Base-by-base conservation (phyloP, 2,888 invertebrate species). In the Iphiclides podalirius region DNA sequence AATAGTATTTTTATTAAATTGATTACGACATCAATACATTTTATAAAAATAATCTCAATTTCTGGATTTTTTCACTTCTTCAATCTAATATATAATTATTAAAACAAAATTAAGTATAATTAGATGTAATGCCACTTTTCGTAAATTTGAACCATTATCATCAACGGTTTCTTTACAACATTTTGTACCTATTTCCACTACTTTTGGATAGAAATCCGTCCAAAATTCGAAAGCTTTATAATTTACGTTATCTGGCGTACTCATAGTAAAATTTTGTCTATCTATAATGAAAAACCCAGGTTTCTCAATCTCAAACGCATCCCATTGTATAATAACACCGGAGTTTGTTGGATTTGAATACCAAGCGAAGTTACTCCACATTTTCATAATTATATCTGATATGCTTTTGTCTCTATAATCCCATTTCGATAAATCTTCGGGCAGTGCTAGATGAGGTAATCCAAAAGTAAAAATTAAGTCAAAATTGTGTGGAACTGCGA, bases 391-490 rank as follows among this genome's bases (percentile, higher is more conserved):
- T 9, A 93, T 92, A 61, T 95, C 95, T 0, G 95, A 90, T 62
- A 94, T 92, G 64, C 93, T 92, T 68, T 94, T 95, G 72, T 96
- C 96, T 44, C 92, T 90, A 44, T 90, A 89, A 63, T 94, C 94
- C 96, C 96, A 96, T 64, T 92, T 92, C 20, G 88, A 85, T 42
- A 90, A 80, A 55, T 90, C 90, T 56, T 90, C 87, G 1, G 91
- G 86, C 28, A 90, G 75, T 4, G 90, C 90, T 89, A 94, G 91
- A 72, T 94, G 92, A 0, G 96, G 95, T 64, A 95, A 89, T 0
- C 96, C 96, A 90, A 95, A 95, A 4, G 94, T 91, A 69, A 94
- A 95, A 40, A 95, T 93, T 55, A 95, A 89, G 73, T 96, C 96
- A 59, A 93, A 95, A 73, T 94, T 92, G 70, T 95, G 95, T 0